Percentiles rank a stretch among this genome's conserved stretches.
Conservation (phyloP, 2,113 vertebrate species). For the Oostethus manadensis region DNA sequence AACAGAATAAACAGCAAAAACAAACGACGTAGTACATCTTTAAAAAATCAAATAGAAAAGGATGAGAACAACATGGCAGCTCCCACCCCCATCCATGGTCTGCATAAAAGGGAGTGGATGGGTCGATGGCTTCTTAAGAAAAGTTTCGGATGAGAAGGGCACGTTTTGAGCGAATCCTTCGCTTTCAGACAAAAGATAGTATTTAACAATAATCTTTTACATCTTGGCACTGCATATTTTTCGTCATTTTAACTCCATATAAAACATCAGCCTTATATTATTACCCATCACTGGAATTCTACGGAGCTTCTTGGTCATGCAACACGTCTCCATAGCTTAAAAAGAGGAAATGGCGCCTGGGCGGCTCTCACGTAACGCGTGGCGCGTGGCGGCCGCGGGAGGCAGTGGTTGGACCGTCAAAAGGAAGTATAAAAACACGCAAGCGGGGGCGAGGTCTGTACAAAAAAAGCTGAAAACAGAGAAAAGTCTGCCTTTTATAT, state of each 20-base stretch:
- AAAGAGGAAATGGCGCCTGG: slow-evolving; percentile 77
- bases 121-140: slow-evolving; percentile 34
- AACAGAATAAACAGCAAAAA: slow-evolving; percentile 39
- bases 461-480: slow-evolving; percentile 87
- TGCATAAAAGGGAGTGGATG: slow-evolving; percentile 37
- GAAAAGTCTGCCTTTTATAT: slow-evolving; percentile 87
- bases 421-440: slow-evolving; percentile 85
- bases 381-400: slow-evolving; percentile 76
- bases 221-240: slow-evolving; percentile 96
- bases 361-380: slow-evolving; percentile 70
- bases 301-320: slow-evolving; percentile 85
- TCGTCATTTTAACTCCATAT: slow-evolving; percentile 76
- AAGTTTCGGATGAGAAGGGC: slow-evolving; percentile 44
- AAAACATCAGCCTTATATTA: slow-evolving; percentile 85
- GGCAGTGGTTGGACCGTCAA: slow-evolving; percentile 82
- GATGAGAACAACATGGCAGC: slow-evolving; percentile 77
- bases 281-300: slow-evolving; percentile 82
- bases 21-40: slow-evolving; percentile 54
- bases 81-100: slow-evolving; percentile 58
- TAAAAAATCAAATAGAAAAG: slow-evolving; percentile 51
- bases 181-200: slow-evolving; percentile 65
- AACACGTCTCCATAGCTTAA: slow-evolving; percentile 77
- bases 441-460: slow-evolving; percentile 76
- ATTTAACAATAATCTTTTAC: slow-evolving; percentile 91
- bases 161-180: slow-evolving; percentile 70